A percentile compares a stretch with the other conserved stretches of the same genome.
These are phyloP conservation scores for Trissolcus basalis DNA, from an alignment of 1,140 invertebrate genomes.

Conservation along the genomic window DNA sequence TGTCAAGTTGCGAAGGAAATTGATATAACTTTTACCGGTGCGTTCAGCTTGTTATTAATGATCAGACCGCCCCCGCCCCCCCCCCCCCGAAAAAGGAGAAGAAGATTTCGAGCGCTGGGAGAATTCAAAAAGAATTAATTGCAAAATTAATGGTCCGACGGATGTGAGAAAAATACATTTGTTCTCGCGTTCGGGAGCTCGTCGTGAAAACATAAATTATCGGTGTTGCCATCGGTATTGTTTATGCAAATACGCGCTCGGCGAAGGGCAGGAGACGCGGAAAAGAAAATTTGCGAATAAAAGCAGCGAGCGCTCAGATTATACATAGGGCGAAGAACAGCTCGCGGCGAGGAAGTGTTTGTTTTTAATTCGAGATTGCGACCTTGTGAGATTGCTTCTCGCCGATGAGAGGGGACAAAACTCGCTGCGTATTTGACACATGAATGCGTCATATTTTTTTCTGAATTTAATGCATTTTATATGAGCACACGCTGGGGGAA, in stretches of 20 bases:
- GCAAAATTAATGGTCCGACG: too few species aligned
- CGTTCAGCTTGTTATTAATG: too few species aligned
- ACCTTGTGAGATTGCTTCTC: slow-evolving; percentile 58
- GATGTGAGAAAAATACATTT: too few species aligned
- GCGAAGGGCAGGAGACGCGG: slow-evolving; percentile 37
- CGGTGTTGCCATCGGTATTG: slow-evolving; percentile 45
- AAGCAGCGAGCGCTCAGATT: slow-evolving; percentile 48
- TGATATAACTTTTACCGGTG: background rate
- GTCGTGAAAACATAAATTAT: slow-evolving; percentile 36
- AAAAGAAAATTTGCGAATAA: slow-evolving; percentile 48
- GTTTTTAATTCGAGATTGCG: slow-evolving; percentile 61
- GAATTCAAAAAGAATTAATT: too few species aligned
- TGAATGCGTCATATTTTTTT: slow-evolving; percentile 19
- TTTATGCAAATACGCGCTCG: slow-evolving; percentile 57
- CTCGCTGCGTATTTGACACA: slow-evolving; percentile 7
- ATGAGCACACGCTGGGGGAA: background rate
- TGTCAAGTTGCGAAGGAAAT: slow-evolving; percentile 15
- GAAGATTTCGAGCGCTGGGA: too few species aligned
- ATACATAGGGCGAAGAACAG: slow-evolving; percentile 54
- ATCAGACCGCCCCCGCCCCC: background rate
- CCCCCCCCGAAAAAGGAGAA: too few species aligned
- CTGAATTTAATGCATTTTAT: background rate
- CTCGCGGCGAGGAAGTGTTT: slow-evolving; percentile 57
- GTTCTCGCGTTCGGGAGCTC: too few species aligned
- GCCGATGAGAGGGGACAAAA: slow-evolving; percentile 46